phyloP scores from a whole-genome alignment of 2,888 invertebrate genomes.

The Ischnura elegans region DNA sequence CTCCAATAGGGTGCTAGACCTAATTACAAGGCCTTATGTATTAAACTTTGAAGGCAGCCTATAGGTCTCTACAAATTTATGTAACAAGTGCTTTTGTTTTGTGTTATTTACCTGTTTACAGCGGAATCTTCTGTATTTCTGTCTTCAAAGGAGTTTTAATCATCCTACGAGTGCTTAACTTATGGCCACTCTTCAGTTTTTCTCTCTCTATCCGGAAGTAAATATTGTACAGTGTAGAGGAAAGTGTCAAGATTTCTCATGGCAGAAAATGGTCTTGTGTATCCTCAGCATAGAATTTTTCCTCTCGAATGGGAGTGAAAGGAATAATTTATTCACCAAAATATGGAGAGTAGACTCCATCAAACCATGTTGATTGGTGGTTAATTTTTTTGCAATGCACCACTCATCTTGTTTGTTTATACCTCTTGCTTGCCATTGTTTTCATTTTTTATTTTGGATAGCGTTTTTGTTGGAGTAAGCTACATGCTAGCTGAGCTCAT shows the following conservation, averaged over 20 bases:
- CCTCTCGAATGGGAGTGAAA: neutral
- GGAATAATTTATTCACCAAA: neutral
- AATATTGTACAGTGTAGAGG: too few relatives aligned
- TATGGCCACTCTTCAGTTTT: too few relatives aligned
- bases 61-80: neutral
- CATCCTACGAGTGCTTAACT: too few relatives aligned
- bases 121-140: neutral
- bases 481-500: neutral
- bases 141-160: neutral
- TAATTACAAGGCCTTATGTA: neutral
- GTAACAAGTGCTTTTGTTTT: neutral
- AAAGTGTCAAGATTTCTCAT: neutral
- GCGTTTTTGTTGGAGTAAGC: neutral
- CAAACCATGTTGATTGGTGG: neutral
- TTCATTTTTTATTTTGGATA: neutral
- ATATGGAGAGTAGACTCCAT: neutral
- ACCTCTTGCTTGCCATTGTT: neutral
- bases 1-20: neutral
- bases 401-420: neutral
- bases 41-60: neutral
- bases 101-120: neutral
- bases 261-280: neutral
- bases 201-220: too few relatives aligned
- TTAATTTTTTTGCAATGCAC: too few relatives aligned
- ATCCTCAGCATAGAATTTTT: neutral